phyloP scores from a whole-genome alignment of 2,888 invertebrate genomes.

The Catocala sponsa region DNA sequence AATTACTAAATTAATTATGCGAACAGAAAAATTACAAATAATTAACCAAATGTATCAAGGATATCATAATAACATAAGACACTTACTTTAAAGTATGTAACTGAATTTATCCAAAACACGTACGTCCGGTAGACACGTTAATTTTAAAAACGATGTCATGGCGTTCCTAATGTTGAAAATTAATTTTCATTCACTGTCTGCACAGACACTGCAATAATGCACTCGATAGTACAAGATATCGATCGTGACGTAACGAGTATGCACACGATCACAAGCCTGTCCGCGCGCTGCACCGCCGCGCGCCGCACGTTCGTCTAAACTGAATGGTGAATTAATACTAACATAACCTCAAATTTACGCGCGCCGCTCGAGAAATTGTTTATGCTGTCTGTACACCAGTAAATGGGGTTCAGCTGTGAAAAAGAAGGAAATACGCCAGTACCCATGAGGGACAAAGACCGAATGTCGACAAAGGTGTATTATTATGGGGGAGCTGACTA shows the following conservation, averaged over 20 bases:
- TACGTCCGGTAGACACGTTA: conserved; percentile 60
- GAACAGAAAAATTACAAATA: background rate
- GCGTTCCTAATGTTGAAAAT: conserved; percentile 49
- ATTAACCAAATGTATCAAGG: background rate
- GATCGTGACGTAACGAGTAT: conserved; percentile 72
- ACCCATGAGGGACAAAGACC: conserved; percentile 62
- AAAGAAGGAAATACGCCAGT: conserved; percentile 62
- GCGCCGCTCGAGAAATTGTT: conserved; percentile 81
- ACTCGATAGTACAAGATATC: conserved; percentile 74
- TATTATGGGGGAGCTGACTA: conserved; percentile 59
- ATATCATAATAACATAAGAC: conserved; percentile 40
- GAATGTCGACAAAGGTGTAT: conserved; percentile 65
- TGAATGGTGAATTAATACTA: conserved; percentile 83
- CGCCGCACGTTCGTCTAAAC: conserved; percentile 71
- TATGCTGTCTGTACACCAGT: conserved; percentile 78
- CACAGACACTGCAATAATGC: conserved; percentile 68
- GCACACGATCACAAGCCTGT: conserved; percentile 61
- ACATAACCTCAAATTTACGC: conserved; percentile 86
- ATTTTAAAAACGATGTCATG: conserved; percentile 63
- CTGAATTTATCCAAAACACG: conserved; percentile 62
- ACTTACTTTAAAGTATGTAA: conserved; percentile 52
- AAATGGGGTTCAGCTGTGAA: conserved; percentile 79
- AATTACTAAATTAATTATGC: background rate
- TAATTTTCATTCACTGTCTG: conserved; percentile 56
- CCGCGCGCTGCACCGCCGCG: conserved; percentile 51